Evolutionary conservation across 1,140 invertebrate species (phyloP), one percentile per base, ranked within the genome.

Genomic region (Papilio glaucus): DNA sequence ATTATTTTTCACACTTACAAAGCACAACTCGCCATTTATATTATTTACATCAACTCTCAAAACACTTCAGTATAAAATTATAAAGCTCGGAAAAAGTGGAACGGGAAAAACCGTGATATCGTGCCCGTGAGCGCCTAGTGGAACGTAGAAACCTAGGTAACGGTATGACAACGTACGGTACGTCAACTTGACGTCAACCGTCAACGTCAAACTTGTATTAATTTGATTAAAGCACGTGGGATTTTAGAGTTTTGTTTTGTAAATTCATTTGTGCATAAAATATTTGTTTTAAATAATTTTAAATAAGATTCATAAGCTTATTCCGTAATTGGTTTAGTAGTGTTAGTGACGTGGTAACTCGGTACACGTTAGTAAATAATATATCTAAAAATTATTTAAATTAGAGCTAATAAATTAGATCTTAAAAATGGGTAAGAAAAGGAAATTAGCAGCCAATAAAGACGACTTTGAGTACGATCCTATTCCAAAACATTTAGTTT

Each of bases 381-480:
- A 15, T 18, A 18, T 21, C 45, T 10, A 21, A 8, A 49, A 49
- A 9, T 49, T 49, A 9, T 24, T 3, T 21, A 49, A 24, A 15
- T 49, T 15, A 0, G 45, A 21, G 1, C 18, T 10, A 10, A 7
- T 21, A 21, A 49, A 21, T 10, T 5, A 18, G 7, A 33, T 33
- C 29, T 57, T 26, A 57, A 81, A 62, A 26, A 96, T 96, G 95
- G 94, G 94, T 33, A 95, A 95, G 81, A 97, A 96, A 93, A 94
- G 95, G 53, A 95, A 95, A 86, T 90, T 94, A 77, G 89, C 91
- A 62, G 87, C 89, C 24, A 92, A 93, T 68, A 92, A 94, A 18
- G 93, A 95, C 77, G 95, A 96, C 74, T 94, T 94, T 78, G 95
- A 96, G 91, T 96, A 94, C 80, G 95, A 96, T 90, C 95, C 95